phyloP scores from a whole-genome alignment of 2,888 invertebrate genomes.

The Campaea margaritaria region DNA sequence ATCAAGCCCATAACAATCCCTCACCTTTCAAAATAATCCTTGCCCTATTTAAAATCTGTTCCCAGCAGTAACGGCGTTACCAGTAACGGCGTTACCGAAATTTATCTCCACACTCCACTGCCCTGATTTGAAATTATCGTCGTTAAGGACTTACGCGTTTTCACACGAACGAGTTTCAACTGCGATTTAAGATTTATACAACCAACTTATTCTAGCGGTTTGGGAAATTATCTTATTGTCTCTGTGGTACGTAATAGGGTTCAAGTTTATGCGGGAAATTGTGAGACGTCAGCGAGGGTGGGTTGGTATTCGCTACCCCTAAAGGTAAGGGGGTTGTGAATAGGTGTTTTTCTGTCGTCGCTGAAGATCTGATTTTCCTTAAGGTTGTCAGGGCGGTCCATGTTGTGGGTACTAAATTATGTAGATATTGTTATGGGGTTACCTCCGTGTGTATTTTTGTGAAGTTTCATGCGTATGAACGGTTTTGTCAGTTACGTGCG shows the following conservation, averaged over 20 bases:
- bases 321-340: slow-evolving; percentile 65
- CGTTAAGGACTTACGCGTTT: slow-evolving; percentile 73
- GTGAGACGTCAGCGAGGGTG: slow-evolving; percentile 30
- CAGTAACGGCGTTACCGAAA: slow-evolving; percentile 53
- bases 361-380: slow-evolving; percentile 58
- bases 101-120: slow-evolving; percentile 71
- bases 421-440: slow-evolving; percentile 54
- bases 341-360: slow-evolving; percentile 56
- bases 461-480: slow-evolving; percentile 3
- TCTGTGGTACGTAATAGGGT: slow-evolving; percentile 22
- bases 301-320: slow-evolving; percentile 50
- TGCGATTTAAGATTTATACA: slow-evolving; percentile 70
- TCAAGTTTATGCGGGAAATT: slow-evolving; percentile 19
- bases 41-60: slow-evolving; percentile 73
- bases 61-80: slow-evolving; percentile 51
- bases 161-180: slow-evolving; percentile 67
- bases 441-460: slow-evolving; percentile 25
- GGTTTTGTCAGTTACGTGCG: too few relatives aligned
- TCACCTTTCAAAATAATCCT: slow-evolving; percentile 33
- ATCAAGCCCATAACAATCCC: slow-evolving; percentile 15
- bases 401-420: slow-evolving; percentile 47
- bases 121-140: slow-evolving; percentile 72
- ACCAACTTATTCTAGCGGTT: slow-evolving; percentile 46
- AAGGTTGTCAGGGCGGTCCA: slow-evolving; percentile 58
- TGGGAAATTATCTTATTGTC: slow-evolving; percentile 6